Percentiles rank a stretch among this genome's conserved stretches.
These are phyloP conservation scores for Cyphomyrus plagiostoma DNA, from an alignment of 2,113 vertebrate genomes.

Conservation along the genomic window DNA sequence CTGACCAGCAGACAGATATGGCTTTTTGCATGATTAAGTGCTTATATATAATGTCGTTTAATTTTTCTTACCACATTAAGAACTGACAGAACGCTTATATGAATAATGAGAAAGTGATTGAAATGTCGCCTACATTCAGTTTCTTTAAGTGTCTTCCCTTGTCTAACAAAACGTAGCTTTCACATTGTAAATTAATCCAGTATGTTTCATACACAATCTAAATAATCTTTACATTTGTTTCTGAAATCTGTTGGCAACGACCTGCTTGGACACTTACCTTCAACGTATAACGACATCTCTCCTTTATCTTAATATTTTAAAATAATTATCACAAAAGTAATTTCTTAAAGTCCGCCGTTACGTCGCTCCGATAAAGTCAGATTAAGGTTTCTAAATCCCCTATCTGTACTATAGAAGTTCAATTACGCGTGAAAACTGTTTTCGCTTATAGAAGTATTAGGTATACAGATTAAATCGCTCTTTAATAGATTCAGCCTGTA, in stretches of 20 bases:
- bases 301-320: background rate
- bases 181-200: background rate
- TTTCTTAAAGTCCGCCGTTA: background rate
- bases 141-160: background rate
- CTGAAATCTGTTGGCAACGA: background rate
- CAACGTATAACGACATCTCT: slow-evolving; percentile 25
- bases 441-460: background rate
- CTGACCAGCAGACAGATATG: background rate
- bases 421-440: background rate
- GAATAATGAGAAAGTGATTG: background rate
- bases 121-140: background rate
- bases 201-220: background rate
- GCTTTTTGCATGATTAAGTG: background rate
- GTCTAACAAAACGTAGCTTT: background rate
- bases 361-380: background rate
- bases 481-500: background rate
- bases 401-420: background rate
- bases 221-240: background rate
- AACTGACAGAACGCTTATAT: background rate
- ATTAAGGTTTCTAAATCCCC: background rate
- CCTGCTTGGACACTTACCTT: slow-evolving; percentile 19
- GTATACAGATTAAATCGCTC: background rate
- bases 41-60: background rate
- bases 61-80: background rate
- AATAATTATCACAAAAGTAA: background rate